These are phyloP conservation scores for Zoanthus sociatus DNA, from an alignment of 92 coral and sea anemone genomes.

Conservation along the genomic window DNA sequence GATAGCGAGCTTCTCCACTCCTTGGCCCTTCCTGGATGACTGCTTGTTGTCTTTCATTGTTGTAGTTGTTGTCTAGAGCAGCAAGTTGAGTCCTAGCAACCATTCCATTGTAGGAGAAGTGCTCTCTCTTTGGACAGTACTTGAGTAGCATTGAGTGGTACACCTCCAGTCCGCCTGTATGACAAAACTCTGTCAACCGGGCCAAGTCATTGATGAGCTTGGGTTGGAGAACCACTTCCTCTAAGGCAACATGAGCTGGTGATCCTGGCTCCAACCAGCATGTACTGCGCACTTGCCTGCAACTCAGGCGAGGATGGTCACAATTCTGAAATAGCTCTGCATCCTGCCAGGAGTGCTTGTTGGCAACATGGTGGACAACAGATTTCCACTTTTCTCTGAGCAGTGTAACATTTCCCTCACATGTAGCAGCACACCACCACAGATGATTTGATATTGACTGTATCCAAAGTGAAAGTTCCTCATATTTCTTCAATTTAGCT, in stretches of 20 bases:
- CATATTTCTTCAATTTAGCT: background rate
- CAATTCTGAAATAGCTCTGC: constrained; percentile 25
- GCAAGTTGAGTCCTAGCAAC: constrained; percentile 59
- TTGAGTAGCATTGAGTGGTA: constrained; percentile 46
- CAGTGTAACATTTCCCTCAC: constrained; percentile 1
- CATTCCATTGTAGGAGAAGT: constrained; percentile 56
- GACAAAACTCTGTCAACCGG: constrained; percentile 42
- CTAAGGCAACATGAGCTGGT: constrained; percentile 45
- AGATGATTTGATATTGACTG: background rate
- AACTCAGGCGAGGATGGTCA: constrained; percentile 4
- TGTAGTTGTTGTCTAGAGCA: constrained; percentile 54
- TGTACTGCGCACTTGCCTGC: background rate
- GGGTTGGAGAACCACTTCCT: constrained; percentile 38
- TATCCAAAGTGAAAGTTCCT: background rate
- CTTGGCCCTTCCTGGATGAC: constrained; percentile 9
- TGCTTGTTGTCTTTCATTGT: constrained; percentile 28
- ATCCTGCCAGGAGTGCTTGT: constrained; percentile 1
- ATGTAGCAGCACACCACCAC: constrained; percentile 8
- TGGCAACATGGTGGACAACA: background rate
- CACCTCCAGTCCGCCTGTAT: constrained; percentile 43
- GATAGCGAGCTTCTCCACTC: constrained; percentile 42
- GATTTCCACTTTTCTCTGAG: constrained; percentile 8
- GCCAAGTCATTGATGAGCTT: constrained; percentile 20
- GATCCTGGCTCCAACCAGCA: constrained; percentile 45
- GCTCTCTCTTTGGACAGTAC: constrained; percentile 54